A percentile compares a stretch with the other conserved stretches of the same genome.
Evolutionary conservation across 2,888 invertebrate genomes (phyloP).

Genomic region (Tipula lateralis): DNA sequence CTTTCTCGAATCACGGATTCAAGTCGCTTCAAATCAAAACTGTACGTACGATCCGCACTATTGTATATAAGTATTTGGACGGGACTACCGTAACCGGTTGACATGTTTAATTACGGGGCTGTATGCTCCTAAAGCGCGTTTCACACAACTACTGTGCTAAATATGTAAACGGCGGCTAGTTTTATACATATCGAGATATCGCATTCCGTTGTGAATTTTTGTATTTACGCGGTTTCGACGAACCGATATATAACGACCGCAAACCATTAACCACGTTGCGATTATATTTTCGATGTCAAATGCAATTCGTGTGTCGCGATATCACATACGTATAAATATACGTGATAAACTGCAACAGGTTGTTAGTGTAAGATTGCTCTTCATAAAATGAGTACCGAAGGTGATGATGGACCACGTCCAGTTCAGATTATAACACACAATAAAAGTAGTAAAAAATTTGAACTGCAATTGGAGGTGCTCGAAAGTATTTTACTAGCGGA

Average conservation of each 20-base stretch:
- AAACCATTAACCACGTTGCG: not conserved
- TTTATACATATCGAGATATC: not conserved
- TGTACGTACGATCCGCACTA: not conserved
- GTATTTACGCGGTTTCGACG: not conserved
- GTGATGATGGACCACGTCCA: not conserved
- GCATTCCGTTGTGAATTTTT: not conserved
- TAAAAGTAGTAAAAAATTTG: not conserved
- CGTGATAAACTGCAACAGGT: not conserved
- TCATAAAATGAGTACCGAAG: not conserved
- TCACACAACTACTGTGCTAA: not conserved
- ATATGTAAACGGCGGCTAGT: not conserved
- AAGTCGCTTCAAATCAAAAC: not conserved
- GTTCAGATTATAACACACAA: conserved; percentile 3
- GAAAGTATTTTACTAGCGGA: conserved; percentile 25
- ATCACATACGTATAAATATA: not conserved
- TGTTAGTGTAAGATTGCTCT: not conserved
- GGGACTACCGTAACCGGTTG: not conserved
- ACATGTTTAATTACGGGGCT: not conserved
- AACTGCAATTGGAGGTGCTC: not conserved
- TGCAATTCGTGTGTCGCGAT: not conserved
- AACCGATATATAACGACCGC: not conserved
- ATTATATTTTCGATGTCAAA: not conserved
- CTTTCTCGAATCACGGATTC: conserved; percentile 24
- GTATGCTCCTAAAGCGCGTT: not conserved
- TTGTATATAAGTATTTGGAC: not conserved